These are phyloP conservation scores for Astreopora myriophthalma DNA, from an alignment of 64 coral and sea anemone species.

Conservation along the genomic window DNA sequence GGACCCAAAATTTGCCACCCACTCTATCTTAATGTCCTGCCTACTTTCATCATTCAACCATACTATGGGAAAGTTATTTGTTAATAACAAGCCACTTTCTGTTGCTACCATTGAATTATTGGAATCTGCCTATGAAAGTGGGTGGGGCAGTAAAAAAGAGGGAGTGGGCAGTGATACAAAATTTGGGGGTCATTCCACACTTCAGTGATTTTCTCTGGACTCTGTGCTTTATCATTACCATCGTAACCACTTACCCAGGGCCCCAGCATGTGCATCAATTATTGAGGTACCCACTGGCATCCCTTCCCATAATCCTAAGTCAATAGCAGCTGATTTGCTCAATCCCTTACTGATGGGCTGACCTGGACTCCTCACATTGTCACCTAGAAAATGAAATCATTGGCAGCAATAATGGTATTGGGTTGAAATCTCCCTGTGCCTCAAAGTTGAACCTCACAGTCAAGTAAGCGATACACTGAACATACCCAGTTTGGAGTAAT, in stretches of 20 bases:
- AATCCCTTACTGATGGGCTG: slow-evolving; percentile 65
- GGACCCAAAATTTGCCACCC: no score
- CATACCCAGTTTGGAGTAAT: slow-evolving; percentile 80
- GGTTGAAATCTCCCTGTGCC: neutral
- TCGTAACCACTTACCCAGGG: slow-evolving; percentile 67
- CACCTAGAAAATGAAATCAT: neutral
- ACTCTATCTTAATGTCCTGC: no score
- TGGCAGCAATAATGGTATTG: neutral
- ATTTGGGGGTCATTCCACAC: no score
- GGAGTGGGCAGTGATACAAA: no score
- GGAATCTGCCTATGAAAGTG: no score
- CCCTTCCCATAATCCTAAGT: slow-evolving; percentile 87
- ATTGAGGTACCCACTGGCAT: slow-evolving; percentile 87
- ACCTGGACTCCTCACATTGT: slow-evolving; percentile 47
- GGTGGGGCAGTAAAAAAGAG: no score
- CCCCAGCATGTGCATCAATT: slow-evolving; percentile 98
- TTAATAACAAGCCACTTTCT: no score
- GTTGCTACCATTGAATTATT: no score
- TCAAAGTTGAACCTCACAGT: neutral
- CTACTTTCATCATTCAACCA: no score
- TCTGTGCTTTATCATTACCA: no score
- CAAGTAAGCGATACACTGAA: neutral
- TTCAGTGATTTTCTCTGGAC: no score
- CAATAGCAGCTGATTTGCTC: slow-evolving; percentile 61
- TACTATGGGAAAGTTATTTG: no score